Percentiles rank a stretch among this genome's conserved stretches.
These are phyloP conservation scores for Balearica regulorum DNA, from an alignment of 2,797 vertebrate genomes.

Conservation along the genomic window DNA sequence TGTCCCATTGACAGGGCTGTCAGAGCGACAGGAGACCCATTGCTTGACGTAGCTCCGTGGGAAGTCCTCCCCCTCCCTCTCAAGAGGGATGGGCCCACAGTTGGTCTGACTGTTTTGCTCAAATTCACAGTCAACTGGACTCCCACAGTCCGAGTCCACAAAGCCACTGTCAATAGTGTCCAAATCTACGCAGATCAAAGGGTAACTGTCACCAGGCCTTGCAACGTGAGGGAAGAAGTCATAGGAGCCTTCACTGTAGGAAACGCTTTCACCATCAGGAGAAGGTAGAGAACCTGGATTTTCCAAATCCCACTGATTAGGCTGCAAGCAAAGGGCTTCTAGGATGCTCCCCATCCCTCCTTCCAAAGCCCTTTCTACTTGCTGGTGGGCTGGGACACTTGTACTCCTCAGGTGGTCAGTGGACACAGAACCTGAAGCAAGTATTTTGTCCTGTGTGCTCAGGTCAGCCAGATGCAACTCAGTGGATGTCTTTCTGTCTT, in stretches of 20 bases:
- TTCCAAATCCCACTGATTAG: constrained; percentile 62
- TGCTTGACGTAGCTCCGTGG: constrained; percentile 78
- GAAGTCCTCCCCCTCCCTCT: constrained; percentile 34
- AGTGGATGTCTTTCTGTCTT: background rate
- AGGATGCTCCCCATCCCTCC: constrained; percentile 38
- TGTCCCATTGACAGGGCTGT: background rate
- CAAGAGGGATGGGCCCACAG: background rate
- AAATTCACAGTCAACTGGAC: constrained; percentile 72
- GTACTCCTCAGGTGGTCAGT: background rate
- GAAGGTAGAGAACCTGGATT: constrained; percentile 33
- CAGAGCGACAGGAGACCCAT: constrained; percentile 65
- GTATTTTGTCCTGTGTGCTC: background rate
- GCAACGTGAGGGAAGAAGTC: constrained; percentile 71
- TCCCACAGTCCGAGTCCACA: constrained; percentile 84
- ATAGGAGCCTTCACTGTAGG: constrained; percentile 61
- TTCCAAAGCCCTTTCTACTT: background rate
- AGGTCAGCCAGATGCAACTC: background rate
- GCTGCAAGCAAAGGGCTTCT: constrained; percentile 50
- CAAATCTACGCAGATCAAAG: constrained; percentile 81
- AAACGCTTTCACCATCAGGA: constrained; percentile 76
- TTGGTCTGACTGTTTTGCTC: background rate
- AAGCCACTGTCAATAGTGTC: constrained; percentile 92
- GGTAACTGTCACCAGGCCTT: constrained; percentile 81
- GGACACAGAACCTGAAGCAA: constrained; percentile 55
- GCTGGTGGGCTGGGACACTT: background rate